Conservation (phyloP, 2,888 invertebrate genomes). For the Lissonota sp. region DNA sequence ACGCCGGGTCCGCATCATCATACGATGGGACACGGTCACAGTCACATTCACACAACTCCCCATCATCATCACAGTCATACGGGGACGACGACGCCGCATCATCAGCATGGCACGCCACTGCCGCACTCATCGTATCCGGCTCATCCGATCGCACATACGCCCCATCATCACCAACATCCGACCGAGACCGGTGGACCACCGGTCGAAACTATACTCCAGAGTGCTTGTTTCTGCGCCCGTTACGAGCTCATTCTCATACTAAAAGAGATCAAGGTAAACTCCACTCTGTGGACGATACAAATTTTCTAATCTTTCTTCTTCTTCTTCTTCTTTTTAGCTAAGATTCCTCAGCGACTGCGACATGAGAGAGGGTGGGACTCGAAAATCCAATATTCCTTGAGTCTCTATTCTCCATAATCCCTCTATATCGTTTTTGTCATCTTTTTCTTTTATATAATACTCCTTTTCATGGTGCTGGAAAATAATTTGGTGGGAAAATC, state of each 20-base stretch:
- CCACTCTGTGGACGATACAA: too few species aligned
- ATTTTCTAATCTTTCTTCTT: too few species aligned
- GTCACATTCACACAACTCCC: slow-evolving; percentile 82
- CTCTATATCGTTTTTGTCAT: too few species aligned
- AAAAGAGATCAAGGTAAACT: slow-evolving; percentile 91
- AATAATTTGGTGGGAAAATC: too few species aligned
- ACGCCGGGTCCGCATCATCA: slow-evolving; percentile 83
- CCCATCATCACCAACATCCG: slow-evolving; percentile 83
- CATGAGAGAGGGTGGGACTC: too few species aligned
- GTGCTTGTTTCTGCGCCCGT: slow-evolving; percentile 95
- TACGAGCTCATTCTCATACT: slow-evolving; percentile 97
- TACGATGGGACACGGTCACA: slow-evolving; percentile 78
- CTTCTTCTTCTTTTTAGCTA: too few species aligned
- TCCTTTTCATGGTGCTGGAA: too few species aligned
- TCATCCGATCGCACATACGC: slow-evolving; percentile 81
- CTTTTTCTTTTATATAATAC: too few species aligned
- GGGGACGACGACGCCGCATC: slow-evolving; percentile 80
- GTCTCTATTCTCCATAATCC: too few species aligned
- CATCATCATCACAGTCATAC: slow-evolving; percentile 80
- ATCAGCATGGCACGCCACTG: slow-evolving; percentile 80
- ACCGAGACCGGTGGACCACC: slow-evolving; percentile 89
- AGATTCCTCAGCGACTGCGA: too few species aligned
- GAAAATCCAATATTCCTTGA: too few species aligned
- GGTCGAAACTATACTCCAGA: slow-evolving; percentile 90
- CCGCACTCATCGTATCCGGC: slow-evolving; percentile 78